Evolutionary conservation across 2,888 invertebrate genomes (phyloP), one percentile per base, ranked within the genome.

Genomic region (Macrophya annulata): DNA sequence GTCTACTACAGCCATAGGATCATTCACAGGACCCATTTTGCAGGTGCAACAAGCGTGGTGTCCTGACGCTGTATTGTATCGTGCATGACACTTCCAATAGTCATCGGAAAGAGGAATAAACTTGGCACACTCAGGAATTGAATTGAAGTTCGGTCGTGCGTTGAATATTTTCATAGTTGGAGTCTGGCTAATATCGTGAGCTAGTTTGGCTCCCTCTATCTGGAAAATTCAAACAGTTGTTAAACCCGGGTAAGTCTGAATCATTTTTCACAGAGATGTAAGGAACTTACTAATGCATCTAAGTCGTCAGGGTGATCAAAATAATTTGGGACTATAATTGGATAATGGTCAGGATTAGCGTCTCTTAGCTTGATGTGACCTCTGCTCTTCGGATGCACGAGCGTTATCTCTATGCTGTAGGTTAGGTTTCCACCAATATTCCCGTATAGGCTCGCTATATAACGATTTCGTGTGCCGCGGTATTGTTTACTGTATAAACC

Each of bases 321-420:
- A 92, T 99, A 99, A 92, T 98, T 98, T 0, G 99, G 97, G 92
- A 97, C 96, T 86, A 99, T 98, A n/a, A 96, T 92, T 0, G 99
- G 98, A 88, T 97, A 96, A 0, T 96, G 95, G 84, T 95, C 94
- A 0, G 98, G 97, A 91, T 97, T 95, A 0, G 94, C 94, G 77
- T 97, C 96, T 88, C 94, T 95, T 1, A 99, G 93, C 88, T 95
- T 94, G 12, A 98, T 91, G 87, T 94, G 95, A 0, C 97, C 97
- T 72, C 96, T 94, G 89, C 97, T 97, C 87, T 94, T 95, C 0
- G 98, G 97, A 83, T 97, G 94, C 90, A 97, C 93, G 21, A 98
- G 88, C 72, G 97, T 91, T 0, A 97, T 97, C 0, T 96, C 94
- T 2, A 96, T 94, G 51, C 96, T 95, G 91, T 96, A 96, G 0